A percentile compares a stretch with the other conserved stretches of the same genome.
phyloP scores from a whole-genome alignment of 2,797 vertebrate genomes.

The Eutrigla gurnardus region DNA sequence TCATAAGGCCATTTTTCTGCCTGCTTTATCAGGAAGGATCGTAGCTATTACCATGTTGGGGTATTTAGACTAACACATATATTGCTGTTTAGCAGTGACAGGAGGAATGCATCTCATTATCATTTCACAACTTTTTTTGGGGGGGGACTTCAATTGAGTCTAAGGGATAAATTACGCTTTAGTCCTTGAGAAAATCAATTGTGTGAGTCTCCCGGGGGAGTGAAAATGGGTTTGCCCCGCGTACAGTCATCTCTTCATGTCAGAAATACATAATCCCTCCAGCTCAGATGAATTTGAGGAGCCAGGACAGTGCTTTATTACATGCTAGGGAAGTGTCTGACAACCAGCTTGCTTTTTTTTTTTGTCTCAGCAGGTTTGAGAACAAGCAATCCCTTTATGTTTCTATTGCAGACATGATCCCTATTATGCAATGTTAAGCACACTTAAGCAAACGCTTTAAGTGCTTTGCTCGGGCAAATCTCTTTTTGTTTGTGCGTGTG shows the following conservation, averaged over 20 bases:
- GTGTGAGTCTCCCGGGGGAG: slow-evolving; percentile 49
- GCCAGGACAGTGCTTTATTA: slow-evolving; percentile 70
- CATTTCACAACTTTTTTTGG: slow-evolving; percentile 53
- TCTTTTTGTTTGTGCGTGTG: slow-evolving; percentile 1
- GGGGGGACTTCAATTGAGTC: slow-evolving; percentile 46
- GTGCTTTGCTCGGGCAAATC: slow-evolving; percentile 46
- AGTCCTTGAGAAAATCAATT: slow-evolving; percentile 75
- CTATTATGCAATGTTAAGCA: slow-evolving; percentile 64
- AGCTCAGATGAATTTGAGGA: slow-evolving; percentile 61
- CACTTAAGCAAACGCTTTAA: slow-evolving; percentile 49
- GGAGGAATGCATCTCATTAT: slow-evolving; percentile 41
- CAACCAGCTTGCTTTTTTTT: slow-evolving; percentile 57
- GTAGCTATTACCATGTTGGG: slow-evolving; percentile 9
- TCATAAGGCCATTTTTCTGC: slow-evolving; percentile 45
- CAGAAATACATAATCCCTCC: slow-evolving; percentile 71
- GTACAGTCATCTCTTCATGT: slow-evolving; percentile 71
- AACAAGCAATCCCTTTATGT: slow-evolving; percentile 58
- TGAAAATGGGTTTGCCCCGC: slow-evolving; percentile 50
- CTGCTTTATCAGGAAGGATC: slow-evolving; percentile 42
- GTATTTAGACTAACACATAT: slow-evolving; percentile 48
- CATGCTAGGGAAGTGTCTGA: slow-evolving; percentile 69
- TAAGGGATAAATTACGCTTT: slow-evolving; percentile 69
- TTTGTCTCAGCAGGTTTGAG: slow-evolving; percentile 76
- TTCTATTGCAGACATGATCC: slow-evolving; percentile 51
- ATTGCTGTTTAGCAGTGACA: slow-evolving; percentile 31